phyloP scores from a whole-genome alignment of 2,888 invertebrate genomes.

The Philaethria dido region DNA sequence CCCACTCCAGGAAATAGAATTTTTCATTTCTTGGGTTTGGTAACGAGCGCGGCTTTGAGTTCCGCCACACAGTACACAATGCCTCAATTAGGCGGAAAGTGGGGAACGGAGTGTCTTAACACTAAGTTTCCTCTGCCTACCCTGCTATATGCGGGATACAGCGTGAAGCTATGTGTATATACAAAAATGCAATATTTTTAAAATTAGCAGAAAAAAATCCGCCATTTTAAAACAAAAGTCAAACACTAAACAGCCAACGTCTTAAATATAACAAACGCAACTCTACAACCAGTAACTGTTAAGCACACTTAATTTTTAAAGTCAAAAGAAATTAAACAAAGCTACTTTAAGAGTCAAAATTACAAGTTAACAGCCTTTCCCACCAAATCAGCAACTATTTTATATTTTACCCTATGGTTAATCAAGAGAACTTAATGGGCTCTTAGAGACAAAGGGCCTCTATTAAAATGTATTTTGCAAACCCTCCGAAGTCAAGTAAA shows the following conservation, averaged over 20 bases:
- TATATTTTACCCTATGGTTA: slow-evolving; percentile 55
- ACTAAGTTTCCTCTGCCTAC: too few relatives aligned
- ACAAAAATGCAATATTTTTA: too few relatives aligned
- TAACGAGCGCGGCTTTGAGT: too few relatives aligned
- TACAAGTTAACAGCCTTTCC: slow-evolving; percentile 48
- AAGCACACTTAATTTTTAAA: slow-evolving; percentile 35
- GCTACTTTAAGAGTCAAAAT: slow-evolving; percentile 45
- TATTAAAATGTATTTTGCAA: slow-evolving; percentile 77
- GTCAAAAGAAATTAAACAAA: slow-evolving; percentile 34
- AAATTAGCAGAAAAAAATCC: too few relatives aligned
- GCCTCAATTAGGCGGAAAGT: too few relatives aligned
- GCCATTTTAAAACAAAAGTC: slow-evolving; percentile 22
- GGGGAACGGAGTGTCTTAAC: too few relatives aligned
- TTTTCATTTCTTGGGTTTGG: too few relatives aligned
- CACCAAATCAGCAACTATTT: slow-evolving; percentile 48
- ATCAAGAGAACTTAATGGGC: slow-evolving; percentile 56
- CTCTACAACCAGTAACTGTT: slow-evolving; percentile 34
- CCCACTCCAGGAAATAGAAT: too few relatives aligned
- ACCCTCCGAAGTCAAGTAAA: slow-evolving; percentile 57
- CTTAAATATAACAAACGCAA: slow-evolving; percentile 24
- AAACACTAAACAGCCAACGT: slow-evolving; percentile 8
- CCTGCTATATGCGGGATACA: too few relatives aligned
- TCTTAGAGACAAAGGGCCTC: slow-evolving; percentile 67
- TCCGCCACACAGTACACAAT: too few relatives aligned
- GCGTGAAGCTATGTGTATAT: too few relatives aligned